phyloP scores from a whole-genome alignment of 2,113 vertebrate genomes.

The Neotragus moschatus region DNA sequence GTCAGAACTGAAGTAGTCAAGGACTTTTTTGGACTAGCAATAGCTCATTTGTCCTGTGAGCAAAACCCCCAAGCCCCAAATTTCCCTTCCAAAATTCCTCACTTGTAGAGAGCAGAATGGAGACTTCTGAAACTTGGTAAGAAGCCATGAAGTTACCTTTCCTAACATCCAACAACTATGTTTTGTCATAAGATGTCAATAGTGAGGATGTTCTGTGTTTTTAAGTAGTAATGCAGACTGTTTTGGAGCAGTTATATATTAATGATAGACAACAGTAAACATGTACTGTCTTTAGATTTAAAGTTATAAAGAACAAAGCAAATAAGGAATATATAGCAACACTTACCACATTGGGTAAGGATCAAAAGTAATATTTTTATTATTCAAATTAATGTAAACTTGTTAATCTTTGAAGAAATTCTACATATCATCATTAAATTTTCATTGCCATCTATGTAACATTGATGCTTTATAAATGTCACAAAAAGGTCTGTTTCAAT shows the following conservation, averaged over 20 bases:
- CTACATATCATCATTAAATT: constrained; percentile 44
- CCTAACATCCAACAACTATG: not conserved
- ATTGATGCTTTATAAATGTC: constrained; percentile 65
- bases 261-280: not conserved
- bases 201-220: not conserved
- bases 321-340: not conserved
- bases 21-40: not conserved
- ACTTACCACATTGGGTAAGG: not conserved
- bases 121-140: not conserved
- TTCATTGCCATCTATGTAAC: constrained; percentile 50
- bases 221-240: not conserved
- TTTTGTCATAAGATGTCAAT: not conserved
- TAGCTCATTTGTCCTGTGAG: not conserved
- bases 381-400: constrained; percentile 42
- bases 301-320: not conserved
- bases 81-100: not conserved
- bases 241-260: not conserved
- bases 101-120: not conserved
- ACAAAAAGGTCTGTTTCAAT: constrained; percentile 51
- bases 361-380: not conserved
- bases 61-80: not conserved
- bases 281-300: constrained; percentile 22
- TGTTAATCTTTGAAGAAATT: constrained; percentile 53
- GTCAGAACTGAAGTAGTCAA: not conserved
- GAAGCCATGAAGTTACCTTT: not conserved